Conservation (phyloP, 35 echinoderm and acorn worm species). For the Patiria miniata region DNA sequence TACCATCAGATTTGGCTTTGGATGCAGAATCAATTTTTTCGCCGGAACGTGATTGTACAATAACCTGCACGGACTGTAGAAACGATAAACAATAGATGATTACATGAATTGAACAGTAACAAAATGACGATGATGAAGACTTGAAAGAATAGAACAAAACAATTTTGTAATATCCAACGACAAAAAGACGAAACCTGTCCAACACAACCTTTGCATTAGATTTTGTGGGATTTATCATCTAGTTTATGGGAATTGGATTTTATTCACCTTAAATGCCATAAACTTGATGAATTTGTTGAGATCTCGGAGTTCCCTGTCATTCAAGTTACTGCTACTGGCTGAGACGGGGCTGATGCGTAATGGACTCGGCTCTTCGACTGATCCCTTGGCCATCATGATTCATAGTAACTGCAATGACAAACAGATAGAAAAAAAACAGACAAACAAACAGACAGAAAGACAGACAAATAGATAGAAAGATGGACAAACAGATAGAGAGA, state of each 20-base stretch:
- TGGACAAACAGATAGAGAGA: too few relatives aligned
- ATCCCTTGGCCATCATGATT: slow-evolving; percentile 38
- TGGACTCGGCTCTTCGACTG: neutral
- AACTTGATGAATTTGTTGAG: slow-evolving; percentile 87
- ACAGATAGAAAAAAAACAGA: too few relatives aligned
- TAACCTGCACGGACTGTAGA: slow-evolving; percentile 86
- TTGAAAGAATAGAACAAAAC: too few relatives aligned
- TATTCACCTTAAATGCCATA: slow-evolving; percentile 73
- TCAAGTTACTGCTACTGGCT: slow-evolving; percentile 10
- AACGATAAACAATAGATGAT: neutral
- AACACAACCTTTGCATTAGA: too few relatives aligned
- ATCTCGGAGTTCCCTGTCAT: slow-evolving; percentile 73
- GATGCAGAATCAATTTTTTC: slow-evolving; percentile 77
- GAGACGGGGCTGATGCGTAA: neutral
- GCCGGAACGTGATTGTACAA: slow-evolving; percentile 86
- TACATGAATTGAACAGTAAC: too few relatives aligned
- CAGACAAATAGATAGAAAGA: too few relatives aligned
- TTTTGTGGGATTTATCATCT: too few relatives aligned
- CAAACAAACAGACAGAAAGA: too few relatives aligned
- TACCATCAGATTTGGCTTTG: slow-evolving; percentile 74
- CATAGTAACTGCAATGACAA: neutral
- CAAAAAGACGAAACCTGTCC: too few relatives aligned
- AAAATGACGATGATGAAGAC: too few relatives aligned
- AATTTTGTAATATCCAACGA: too few relatives aligned
- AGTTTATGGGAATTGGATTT: neutral